Evolutionary conservation across 2,797 vertebrate species (phyloP).

Genomic region (Channallabes apus): DNA sequence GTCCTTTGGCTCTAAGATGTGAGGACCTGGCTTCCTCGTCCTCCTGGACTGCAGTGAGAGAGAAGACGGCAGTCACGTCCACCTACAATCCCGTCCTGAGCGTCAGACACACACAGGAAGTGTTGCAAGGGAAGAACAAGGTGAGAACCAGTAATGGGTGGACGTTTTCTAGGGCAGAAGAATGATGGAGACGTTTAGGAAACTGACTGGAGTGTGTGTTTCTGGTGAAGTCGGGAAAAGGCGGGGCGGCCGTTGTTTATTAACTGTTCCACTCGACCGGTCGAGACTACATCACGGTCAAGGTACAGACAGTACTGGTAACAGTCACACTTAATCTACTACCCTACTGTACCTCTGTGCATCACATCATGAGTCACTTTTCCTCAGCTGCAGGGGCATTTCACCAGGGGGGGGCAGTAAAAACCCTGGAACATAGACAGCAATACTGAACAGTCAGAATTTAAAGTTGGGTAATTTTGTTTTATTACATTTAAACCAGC

Average conservation of each 20-base stretch:
- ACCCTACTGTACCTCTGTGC: not conserved
- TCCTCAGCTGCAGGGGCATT: not conserved
- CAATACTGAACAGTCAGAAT: not conserved
- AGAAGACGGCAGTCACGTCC: constrained; percentile 71
- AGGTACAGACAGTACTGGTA: not conserved
- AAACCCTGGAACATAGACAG: not conserved
- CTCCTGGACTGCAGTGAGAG: constrained; percentile 71
- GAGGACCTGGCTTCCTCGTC: constrained; percentile 66
- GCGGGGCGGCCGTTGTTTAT: not conserved
- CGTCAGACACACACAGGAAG: constrained; percentile 80
- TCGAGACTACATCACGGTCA: not conserved
- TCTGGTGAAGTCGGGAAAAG: constrained; percentile 9
- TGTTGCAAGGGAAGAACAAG: constrained; percentile 91
- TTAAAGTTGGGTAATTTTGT: not conserved
- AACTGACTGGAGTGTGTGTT: not conserved
- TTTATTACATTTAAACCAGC: no score
- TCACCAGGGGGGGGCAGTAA: constrained; percentile 12
- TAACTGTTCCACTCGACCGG: not conserved
- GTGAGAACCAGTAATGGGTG: constrained; percentile 66
- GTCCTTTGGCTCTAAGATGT: constrained; percentile 69
- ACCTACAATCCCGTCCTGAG: constrained; percentile 87
- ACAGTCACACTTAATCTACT: not conserved
- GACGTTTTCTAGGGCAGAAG: not conserved
- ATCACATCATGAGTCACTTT: constrained; percentile 5
- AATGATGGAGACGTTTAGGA: not conserved